Evolutionary conservation across 2,113 vertebrate species (phyloP).

Genomic region (Nothobranchius furzeri): DNA sequence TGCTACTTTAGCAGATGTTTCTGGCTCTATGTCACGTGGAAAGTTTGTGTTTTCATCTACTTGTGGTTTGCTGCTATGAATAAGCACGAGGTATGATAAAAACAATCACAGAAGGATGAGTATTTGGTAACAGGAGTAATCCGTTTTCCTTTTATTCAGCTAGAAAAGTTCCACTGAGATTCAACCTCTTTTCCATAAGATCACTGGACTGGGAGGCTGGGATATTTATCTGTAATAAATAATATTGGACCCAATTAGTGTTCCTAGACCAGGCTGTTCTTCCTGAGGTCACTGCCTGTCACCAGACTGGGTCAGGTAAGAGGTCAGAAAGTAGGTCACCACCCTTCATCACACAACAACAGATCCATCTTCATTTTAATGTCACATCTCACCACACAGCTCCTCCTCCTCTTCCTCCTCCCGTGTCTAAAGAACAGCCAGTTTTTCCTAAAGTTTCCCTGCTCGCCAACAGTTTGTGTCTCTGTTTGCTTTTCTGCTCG

Average conservation of each 20-base stretch:
- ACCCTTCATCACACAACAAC: slow-evolving; percentile 49
- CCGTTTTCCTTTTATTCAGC: too few relatives aligned
- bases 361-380: slow-evolving; percentile 43
- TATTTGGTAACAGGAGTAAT: not conserved
- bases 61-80: not conserved
- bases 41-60: not conserved
- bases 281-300: slow-evolving; percentile 3
- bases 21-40: not conserved
- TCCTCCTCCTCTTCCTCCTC: slow-evolving; percentile 21
- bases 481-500: not conserved
- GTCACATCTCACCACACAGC: slow-evolving; percentile 27
- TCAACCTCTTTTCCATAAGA: too few relatives aligned
- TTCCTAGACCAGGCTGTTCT: slow-evolving; percentile 12
- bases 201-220: too few relatives aligned
- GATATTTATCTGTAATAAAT: not conserved
- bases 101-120: not conserved
- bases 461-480: not conserved
- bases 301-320: slow-evolving; percentile 46
- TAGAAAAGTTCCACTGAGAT: too few relatives aligned
- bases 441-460: slow-evolving; percentile 31
- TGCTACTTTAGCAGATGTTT: not conserved
- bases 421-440: slow-evolving; percentile 5
- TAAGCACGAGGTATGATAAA: not conserved
- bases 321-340: slow-evolving; percentile 43
- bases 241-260: not conserved